phyloP scores from a whole-genome alignment of 2,797 vertebrate species.

The Geotrypetes seraphini region DNA sequence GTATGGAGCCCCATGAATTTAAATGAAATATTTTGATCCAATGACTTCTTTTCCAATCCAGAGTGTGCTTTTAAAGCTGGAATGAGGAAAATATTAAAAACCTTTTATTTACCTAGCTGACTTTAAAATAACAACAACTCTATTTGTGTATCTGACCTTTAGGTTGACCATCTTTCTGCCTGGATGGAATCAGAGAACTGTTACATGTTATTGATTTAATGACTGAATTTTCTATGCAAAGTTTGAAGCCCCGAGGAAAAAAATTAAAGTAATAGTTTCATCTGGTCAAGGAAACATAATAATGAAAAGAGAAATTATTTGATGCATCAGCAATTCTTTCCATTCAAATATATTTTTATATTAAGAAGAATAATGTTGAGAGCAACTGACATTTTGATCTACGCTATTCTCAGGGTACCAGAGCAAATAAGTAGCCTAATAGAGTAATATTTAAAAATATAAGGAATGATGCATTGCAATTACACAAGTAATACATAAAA shows the following conservation, averaged over 20 bases:
- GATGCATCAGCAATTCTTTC: background rate
- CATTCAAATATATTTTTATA: background rate
- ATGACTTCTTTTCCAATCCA: slow-evolving; percentile 18
- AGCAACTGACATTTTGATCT: too few relatives aligned
- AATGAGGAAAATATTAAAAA: too few relatives aligned
- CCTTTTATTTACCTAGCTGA: slow-evolving; percentile 19
- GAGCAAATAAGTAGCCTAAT: too few relatives aligned
- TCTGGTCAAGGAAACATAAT: too few relatives aligned
- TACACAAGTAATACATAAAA: too few relatives aligned
- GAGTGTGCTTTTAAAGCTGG: slow-evolving; percentile 22
- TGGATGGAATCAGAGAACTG: background rate
- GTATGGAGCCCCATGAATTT: slow-evolving; percentile 18
- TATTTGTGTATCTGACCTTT: background rate
- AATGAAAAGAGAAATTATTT: background rate
- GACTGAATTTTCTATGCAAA: too few relatives aligned
- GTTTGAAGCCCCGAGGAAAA: too few relatives aligned
- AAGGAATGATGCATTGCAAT: too few relatives aligned
- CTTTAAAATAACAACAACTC: background rate
- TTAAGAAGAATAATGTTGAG: background rate
- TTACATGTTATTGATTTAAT: background rate
- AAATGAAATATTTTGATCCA: slow-evolving; percentile 16
- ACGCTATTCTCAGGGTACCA: background rate
- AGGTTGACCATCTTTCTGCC: background rate
- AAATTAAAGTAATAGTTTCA: too few relatives aligned
- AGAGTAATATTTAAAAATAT: too few relatives aligned